Conservation (phyloP, 1,140 invertebrate species). For the Conus betulinus region DNA sequence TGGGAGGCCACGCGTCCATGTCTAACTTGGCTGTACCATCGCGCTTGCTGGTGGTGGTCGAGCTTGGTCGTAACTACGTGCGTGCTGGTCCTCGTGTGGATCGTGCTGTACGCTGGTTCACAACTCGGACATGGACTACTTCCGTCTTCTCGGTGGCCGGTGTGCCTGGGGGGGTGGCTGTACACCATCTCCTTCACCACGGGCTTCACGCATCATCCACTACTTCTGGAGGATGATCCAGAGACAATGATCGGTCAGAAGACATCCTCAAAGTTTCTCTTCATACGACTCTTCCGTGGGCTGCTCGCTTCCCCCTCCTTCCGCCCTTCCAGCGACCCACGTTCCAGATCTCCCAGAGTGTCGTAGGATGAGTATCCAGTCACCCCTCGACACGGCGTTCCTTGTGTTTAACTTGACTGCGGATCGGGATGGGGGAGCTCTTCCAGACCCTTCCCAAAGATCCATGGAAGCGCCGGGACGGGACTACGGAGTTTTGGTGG, state of each 20-base stretch:
- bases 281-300: constrained; percentile 69
- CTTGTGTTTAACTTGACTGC: constrained; percentile 65
- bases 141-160: constrained; percentile 55
- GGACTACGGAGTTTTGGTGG: constrained; percentile 36
- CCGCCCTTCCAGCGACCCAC: too few relatives aligned
- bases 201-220: constrained; percentile 66
- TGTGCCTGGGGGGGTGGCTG: constrained; percentile 69
- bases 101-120: constrained; percentile 52
- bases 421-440: constrained; percentile 67
- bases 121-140: constrained; percentile 59
- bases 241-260: constrained; percentile 67
- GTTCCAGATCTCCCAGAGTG: constrained; percentile 45
- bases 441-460: constrained; percentile 50
- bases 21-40: constrained; percentile 34
- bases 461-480: constrained; percentile 50
- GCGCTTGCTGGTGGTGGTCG: constrained; percentile 43
- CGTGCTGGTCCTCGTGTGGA: constrained; percentile 57
- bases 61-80: constrained; percentile 56
- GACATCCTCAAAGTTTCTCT: constrained; percentile 67
- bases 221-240: constrained; percentile 70
- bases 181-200: constrained; percentile 64
- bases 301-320: constrained; percentile 68
- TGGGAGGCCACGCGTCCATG: not conserved
- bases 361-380: constrained; percentile 43
- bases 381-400: constrained; percentile 58